A percentile compares a stretch with the other conserved stretches of the same genome.
Evolutionary conservation across 2,797 vertebrate genomes (phyloP).

Genomic region (Perodicticus potto): DNA sequence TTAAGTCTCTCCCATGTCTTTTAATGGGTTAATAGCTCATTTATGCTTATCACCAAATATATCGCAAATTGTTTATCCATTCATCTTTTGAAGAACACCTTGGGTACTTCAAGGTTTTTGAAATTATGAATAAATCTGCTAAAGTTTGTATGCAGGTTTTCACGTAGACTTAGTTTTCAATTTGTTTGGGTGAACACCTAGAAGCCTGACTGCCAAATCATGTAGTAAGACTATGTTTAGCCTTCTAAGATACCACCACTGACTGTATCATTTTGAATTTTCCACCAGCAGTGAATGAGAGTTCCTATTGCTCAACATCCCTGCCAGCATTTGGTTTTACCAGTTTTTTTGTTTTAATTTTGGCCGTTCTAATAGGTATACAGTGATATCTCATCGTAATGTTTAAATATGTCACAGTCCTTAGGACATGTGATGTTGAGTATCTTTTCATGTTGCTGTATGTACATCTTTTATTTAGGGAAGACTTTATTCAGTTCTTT

Average conservation of each 20-base stretch:
- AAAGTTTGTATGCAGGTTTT: slow-evolving; percentile 37
- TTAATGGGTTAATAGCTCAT: not conserved
- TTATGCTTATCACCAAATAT: slow-evolving; percentile 8
- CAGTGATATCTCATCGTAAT: not conserved
- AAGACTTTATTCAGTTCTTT: not conserved
- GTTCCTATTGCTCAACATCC: not conserved
- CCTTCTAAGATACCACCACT: not conserved
- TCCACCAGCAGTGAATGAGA: not conserved
- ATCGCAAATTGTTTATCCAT: not conserved
- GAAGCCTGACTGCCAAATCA: not conserved
- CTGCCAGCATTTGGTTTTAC: slow-evolving; percentile 1
- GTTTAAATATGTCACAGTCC: slow-evolving; percentile 26
- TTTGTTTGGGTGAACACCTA: not conserved
- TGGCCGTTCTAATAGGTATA: not conserved
- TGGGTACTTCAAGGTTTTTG: not conserved
- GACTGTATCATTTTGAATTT: not conserved
- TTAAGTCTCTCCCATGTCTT: not conserved
- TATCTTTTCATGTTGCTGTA: not conserved
- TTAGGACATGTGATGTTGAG: not conserved
- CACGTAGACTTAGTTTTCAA: not conserved
- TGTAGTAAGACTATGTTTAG: not conserved
- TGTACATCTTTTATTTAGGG: not conserved
- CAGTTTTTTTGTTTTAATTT: not conserved
- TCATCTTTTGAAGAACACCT: not conserved
- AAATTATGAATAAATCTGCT: not conserved